phyloP scores from a whole-genome alignment of 2,888 invertebrate genomes.

The Thecophora atra region DNA sequence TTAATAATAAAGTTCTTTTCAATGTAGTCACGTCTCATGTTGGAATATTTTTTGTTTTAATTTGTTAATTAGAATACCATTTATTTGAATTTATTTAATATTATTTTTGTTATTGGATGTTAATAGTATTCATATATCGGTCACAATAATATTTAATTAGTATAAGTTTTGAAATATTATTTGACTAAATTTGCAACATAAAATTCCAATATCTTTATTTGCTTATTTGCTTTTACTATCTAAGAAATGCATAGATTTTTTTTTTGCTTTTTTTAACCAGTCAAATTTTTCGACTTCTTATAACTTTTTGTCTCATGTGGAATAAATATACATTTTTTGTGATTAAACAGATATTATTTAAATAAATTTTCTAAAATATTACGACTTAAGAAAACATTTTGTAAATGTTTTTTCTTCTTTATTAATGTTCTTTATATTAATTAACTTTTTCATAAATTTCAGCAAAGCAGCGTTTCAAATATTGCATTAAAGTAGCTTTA shows the following conservation, averaged over 20 bases:
- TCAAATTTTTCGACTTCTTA: slow-evolving; percentile 26
- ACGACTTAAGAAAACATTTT: background rate
- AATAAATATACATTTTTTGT: slow-evolving; percentile 31
- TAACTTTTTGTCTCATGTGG: slow-evolving; percentile 33
- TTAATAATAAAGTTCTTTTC: background rate
- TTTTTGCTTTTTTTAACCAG: slow-evolving; percentile 16
- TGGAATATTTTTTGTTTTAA: slow-evolving; percentile 45
- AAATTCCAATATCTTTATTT: slow-evolving; percentile 10
- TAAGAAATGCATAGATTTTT: slow-evolving; percentile 6
- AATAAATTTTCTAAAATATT: background rate
- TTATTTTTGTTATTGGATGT: slow-evolving; percentile 40
- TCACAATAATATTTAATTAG: background rate
- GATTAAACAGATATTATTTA: slow-evolving; percentile 15
- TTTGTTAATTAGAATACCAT: no score
- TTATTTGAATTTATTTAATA: slow-evolving; percentile 38
- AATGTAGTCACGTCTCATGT: slow-evolving; percentile 47
- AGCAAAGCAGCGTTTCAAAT: no score
- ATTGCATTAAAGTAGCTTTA: no score
- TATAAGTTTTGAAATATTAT: slow-evolving; percentile 29
- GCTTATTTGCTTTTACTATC: background rate
- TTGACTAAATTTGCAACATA: slow-evolving; percentile 24
- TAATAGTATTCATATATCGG: slow-evolving; percentile 13
- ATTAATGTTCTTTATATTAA: background rate
- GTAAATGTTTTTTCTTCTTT: background rate
- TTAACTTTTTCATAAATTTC: background rate